Evolutionary conservation across 1,140 invertebrate species (phyloP).

Genomic region (Lysiphlebus fabarum): DNA sequence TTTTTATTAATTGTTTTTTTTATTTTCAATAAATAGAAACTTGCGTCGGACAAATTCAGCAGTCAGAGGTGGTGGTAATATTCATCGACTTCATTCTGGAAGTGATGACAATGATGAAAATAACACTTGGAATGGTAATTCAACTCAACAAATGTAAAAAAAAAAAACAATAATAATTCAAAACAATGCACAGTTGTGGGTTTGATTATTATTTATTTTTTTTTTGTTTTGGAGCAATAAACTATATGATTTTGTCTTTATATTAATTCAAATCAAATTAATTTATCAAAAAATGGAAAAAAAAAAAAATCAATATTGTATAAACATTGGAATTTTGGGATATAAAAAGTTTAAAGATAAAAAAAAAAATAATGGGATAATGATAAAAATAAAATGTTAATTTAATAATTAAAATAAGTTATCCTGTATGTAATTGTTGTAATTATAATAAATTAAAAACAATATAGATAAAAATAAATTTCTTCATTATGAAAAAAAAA

Average conservation of each 20-base stretch:
- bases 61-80: conserved; percentile 66
- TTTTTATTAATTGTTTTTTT: conserved; percentile 25
- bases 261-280: too few relatives aligned
- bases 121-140: conserved; percentile 92
- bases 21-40: conserved; percentile 36
- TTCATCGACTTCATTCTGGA: conserved; percentile 67
- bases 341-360: too few relatives aligned
- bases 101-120: conserved; percentile 78
- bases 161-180: neutral
- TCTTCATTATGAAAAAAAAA: too few relatives aligned
- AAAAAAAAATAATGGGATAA: too few relatives aligned
- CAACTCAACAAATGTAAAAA: conserved; percentile 84
- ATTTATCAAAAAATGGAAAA: too few relatives aligned
- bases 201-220: too few relatives aligned
- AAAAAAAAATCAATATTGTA: too few relatives aligned
- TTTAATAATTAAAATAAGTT: neutral
- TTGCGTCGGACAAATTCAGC: conserved; percentile 35
- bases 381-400: neutral
- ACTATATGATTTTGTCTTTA: too few relatives aligned
- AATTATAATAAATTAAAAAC: conserved; percentile 8
- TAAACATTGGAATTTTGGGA: too few relatives aligned
- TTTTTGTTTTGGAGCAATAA: too few relatives aligned
- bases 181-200: too few relatives aligned
- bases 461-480: too few relatives aligned
- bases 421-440: conserved; percentile 7